Conservation (phyloP, 1,140 invertebrate genomes). For the Drosophila bipectinata region DNA sequence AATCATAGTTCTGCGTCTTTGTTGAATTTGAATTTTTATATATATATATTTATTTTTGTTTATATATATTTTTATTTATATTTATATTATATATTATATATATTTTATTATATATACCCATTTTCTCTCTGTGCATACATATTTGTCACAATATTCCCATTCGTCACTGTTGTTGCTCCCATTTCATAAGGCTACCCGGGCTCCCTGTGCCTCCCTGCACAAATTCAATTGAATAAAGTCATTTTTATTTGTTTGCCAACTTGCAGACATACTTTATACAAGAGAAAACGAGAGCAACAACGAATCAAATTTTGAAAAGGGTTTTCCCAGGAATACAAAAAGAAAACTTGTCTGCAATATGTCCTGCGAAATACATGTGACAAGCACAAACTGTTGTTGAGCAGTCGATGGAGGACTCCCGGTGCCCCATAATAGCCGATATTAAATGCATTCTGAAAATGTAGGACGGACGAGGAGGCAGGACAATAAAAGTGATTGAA, state of each 20-base stretch:
- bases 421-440: conserved; percentile 64
- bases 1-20: too few relatives aligned
- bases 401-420: conserved; percentile 20
- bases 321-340: conserved; percentile 44
- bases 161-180: conserved; percentile 34
- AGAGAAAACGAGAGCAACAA: conserved; percentile 34
- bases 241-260: conserved; percentile 79
- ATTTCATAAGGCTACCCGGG: conserved; percentile 20
- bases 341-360: conserved; percentile 58
- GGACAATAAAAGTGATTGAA: conserved; percentile 71
- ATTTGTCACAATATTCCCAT: conserved; percentile 21
- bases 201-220: conserved; percentile 29
- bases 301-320: conserved; percentile 65
- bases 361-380: conserved; percentile 44
- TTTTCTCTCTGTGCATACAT: conserved; percentile 11
- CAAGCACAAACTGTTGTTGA: conserved; percentile 52
- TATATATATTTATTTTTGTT: too few relatives aligned
- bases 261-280: conserved; percentile 50
- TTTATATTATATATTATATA: too few relatives aligned
- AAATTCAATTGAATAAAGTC: conserved; percentile 79
- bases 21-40: too few relatives aligned
- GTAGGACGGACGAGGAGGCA: background rate
- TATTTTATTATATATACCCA: background rate
- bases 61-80: too few relatives aligned
- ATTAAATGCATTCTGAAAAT: conserved; percentile 65